phyloP scores from a whole-genome alignment of 2,888 invertebrate species.

The Leptinotarsa juncta region DNA sequence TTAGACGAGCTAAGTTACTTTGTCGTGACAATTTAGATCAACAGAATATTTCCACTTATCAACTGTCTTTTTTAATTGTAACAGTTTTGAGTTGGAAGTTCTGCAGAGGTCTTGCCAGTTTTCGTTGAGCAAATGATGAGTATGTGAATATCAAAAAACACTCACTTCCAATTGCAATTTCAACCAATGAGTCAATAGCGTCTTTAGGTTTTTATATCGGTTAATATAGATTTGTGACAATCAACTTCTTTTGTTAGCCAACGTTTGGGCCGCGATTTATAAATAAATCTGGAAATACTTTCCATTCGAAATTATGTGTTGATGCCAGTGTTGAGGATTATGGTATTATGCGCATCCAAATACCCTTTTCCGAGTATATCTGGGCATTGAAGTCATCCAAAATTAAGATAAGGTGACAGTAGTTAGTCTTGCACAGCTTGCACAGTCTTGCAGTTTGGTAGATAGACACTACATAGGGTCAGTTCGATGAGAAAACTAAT shows the following conservation, averaged over 20 bases:
- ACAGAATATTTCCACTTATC: too few species aligned
- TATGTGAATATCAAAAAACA: too few species aligned
- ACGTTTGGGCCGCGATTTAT: not conserved
- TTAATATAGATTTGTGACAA: not conserved
- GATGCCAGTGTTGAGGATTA: not conserved
- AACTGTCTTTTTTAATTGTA: too few species aligned
- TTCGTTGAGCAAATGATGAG: too few species aligned
- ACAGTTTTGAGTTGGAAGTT: too few species aligned
- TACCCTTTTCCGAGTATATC: not conserved
- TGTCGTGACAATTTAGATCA: too few species aligned
- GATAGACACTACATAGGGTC: too few species aligned
- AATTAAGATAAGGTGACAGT: not conserved
- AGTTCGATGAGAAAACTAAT: too few species aligned
- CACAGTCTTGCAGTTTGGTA: too few species aligned
- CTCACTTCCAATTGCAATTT: not conserved
- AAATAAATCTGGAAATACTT: not conserved
- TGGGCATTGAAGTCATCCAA: not conserved
- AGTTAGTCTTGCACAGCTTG: too few species aligned
- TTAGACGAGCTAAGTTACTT: too few species aligned
- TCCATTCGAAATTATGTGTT: not conserved
- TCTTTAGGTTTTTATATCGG: not conserved
- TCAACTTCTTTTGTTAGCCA: not conserved
- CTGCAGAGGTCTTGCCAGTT: too few species aligned
- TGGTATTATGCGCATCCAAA: not conserved
- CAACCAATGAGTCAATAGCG: not conserved